Base-by-base conservation (phyloP, 2,797 vertebrate species). In the Graptemys geographica region DNA sequence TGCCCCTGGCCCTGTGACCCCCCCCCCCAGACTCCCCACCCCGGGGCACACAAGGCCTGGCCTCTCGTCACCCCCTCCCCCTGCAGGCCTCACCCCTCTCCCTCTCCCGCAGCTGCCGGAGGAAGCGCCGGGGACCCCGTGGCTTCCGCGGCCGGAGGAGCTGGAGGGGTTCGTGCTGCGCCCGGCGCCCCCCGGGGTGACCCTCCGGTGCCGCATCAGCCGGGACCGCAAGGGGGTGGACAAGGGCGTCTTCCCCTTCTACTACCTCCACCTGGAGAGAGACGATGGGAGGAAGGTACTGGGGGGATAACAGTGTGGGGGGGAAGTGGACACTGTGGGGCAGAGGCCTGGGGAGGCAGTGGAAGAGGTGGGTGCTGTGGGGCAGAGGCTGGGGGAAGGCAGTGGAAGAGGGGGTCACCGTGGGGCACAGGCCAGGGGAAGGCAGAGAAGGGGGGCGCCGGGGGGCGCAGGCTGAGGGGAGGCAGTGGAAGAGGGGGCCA, bases 231-330 rank as follows among this genome's bases (percentile, higher is more conserved):
- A 98, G 57, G 99, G 99, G 23, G 62, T 99, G 96, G 99, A 99
- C 96, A 99, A 99, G 96, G 98, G 98, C 87, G 98, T 99, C 52
- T 99, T 99, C 93, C 99, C 99, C 3, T 98, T 98, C 4, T 99
- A 99, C 97, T 99, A 99, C 96, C 98, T 99, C 53, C 99, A 99
- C 97, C 98, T 99, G 98, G 99, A 99, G 96, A 98, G 98, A 31
- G 98, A 98, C 28, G 98, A 99, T 2, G 98, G 98, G 79, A 98
- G 98, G 79, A 98, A 98, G 98, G 99, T 99, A 93, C 47, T 16
- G 0, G 53, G n/a, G 55, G 51, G 13, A 51, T 51, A 51, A 15
- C 51, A 51, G 51, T 51, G 49, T 27, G 8, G 25, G 12, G 81
- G 33, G 44, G n/a, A n/a, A 12, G 55, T 57, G 15, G 37, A 25